phyloP scores from a whole-genome alignment of 2,888 invertebrate species.

The Apotomis betuletana region DNA sequence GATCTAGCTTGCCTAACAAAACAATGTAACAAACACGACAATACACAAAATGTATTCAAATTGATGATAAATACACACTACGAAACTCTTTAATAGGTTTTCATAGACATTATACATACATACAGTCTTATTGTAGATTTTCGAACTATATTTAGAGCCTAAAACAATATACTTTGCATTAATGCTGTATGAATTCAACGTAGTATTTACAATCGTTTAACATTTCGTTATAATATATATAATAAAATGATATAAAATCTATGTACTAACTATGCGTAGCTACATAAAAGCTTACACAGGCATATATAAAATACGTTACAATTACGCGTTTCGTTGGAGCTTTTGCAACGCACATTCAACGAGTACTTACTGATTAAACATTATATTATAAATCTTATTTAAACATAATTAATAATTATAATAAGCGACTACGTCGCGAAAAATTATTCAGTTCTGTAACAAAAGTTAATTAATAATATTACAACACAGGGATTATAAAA shows the following conservation, averaged over 20 bases:
- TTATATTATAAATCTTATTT: conserved; percentile 6
- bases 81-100: conserved; percentile 48
- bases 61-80: conserved; percentile 51
- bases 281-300: conserved; percentile 30
- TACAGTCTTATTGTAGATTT: conserved; percentile 75
- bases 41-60: conserved; percentile 42
- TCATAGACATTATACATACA: conserved; percentile 47
- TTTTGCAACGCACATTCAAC: conserved; percentile 11
- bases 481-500: not conserved
- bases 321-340: conserved; percentile 9
- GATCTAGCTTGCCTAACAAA: conserved; percentile 76
- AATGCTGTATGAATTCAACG: conserved; percentile 48
- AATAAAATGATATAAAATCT: conserved; percentile 30
- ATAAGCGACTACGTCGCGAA: conserved; percentile 27
- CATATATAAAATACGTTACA: conserved; percentile 14
- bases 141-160: conserved; percentile 58
- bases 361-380: conserved; percentile 13
- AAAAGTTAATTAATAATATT: conserved; percentile 9
- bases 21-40: conserved; percentile 61
- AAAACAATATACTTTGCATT: conserved; percentile 54
- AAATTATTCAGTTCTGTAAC: conserved; percentile 5
- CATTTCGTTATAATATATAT: conserved; percentile 20
- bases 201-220: conserved; percentile 37
- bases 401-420: conserved; percentile 19
- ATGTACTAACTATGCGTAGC: conserved; percentile 28